Conservation (phyloP, 2,888 invertebrate species). For the Archips crataeganus region DNA sequence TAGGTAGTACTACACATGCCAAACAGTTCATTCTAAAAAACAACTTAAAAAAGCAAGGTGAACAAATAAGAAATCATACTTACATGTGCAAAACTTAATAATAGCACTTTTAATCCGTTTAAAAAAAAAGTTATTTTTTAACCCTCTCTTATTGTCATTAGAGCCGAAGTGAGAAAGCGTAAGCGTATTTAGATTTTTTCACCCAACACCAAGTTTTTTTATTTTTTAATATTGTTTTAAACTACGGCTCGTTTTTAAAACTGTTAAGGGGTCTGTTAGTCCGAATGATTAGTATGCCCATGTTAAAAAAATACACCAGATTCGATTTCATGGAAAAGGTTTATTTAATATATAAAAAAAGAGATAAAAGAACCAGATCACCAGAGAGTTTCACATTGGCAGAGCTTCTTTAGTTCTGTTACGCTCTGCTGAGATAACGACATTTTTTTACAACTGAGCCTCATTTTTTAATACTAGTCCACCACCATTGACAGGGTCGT, state of each 20-base stretch:
- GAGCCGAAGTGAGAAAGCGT: slow-evolving; percentile 72
- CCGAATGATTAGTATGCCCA: slow-evolving; percentile 81
- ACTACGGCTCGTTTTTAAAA: slow-evolving; percentile 56
- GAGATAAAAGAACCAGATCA: slow-evolving; percentile 81
- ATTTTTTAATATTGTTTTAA: slow-evolving; percentile 48
- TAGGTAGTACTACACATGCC: slow-evolving; percentile 72
- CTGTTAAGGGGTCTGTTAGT: slow-evolving; percentile 67
- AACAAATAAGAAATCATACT: slow-evolving; percentile 71
- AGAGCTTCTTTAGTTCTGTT: slow-evolving; percentile 54
- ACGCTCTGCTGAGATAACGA: slow-evolving; percentile 42
- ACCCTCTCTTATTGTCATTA: slow-evolving; percentile 62
- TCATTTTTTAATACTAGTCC: slow-evolving; percentile 57
- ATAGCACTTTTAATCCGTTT: slow-evolving; percentile 61
- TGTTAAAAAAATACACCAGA: slow-evolving; percentile 85
- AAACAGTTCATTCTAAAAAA: slow-evolving; percentile 79
- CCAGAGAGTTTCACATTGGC: slow-evolving; percentile 56
- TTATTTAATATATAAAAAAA: slow-evolving; percentile 82
- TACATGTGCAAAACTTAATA: slow-evolving; percentile 73
- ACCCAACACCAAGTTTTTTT: slow-evolving; percentile 69
- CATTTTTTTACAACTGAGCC: slow-evolving; percentile 43
- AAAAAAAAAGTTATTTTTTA: slow-evolving; percentile 47
- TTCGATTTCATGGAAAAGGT: slow-evolving; percentile 84
- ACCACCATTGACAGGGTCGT: slow-evolving; percentile 65
- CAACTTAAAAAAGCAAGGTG: slow-evolving; percentile 59
- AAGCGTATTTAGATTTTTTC: slow-evolving; percentile 62